Percentiles rank a stretch among this genome's conserved stretches.
Conservation (phyloP, 2,888 invertebrate species). For the Pachydiplax longipennis region DNA sequence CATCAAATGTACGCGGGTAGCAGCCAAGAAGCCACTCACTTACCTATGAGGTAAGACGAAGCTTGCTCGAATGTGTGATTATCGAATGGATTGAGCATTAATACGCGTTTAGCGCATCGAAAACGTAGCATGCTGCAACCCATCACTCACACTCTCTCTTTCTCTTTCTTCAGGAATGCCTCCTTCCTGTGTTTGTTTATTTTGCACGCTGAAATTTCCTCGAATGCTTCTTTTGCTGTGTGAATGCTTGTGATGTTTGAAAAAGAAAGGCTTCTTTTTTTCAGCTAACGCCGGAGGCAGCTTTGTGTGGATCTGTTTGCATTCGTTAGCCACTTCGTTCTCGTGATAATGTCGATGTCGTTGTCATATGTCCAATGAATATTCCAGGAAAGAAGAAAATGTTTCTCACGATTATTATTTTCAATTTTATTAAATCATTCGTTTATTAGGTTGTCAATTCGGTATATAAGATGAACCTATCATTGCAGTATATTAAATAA, state of each 20-base stretch:
- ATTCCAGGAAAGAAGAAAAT: too few species aligned
- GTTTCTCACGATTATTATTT: too few species aligned
- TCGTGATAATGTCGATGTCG: background rate
- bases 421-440: too few species aligned
- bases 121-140: background rate
- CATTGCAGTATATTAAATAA: too few species aligned
- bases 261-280: background rate
- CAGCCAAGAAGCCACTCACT: slow-evolving; percentile 24
- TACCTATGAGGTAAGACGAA: slow-evolving; percentile 31
- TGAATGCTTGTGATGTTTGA: background rate
- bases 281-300: background rate
- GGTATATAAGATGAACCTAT: too few species aligned
- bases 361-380: too few species aligned
- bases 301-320: background rate
- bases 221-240: background rate
- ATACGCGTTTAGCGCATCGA: background rate
- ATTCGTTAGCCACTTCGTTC: background rate
- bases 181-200: background rate
- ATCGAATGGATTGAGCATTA: background rate
- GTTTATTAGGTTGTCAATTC: too few species aligned
- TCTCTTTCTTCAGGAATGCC: background rate
- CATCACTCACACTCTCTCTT: background rate
- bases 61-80: background rate
- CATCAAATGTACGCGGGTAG: background rate
- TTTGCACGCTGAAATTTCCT: background rate